Conservation (phyloP, 2,797 vertebrate species). For the Mormyrops attenuatus region DNA sequence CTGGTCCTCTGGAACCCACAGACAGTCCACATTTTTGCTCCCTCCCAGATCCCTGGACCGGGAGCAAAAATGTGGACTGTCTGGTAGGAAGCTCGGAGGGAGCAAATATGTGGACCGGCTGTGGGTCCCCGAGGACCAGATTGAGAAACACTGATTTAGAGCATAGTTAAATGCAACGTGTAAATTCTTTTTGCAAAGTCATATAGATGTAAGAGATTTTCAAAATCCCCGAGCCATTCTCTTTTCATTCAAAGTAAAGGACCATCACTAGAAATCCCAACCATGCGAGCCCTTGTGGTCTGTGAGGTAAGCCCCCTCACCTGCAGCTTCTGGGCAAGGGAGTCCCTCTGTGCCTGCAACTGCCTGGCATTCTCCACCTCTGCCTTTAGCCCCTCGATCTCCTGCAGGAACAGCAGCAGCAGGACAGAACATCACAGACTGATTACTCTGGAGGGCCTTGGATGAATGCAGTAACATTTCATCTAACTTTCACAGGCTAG, state of each 20-base stretch:
- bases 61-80: background rate
- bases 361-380: conserved; percentile 91
- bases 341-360: conserved; percentile 82
- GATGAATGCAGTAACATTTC: background rate
- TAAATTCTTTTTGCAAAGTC: background rate
- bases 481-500: background rate
- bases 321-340: conserved; percentile 4
- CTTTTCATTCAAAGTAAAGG: background rate
- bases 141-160: background rate
- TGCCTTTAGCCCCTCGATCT: conserved; percentile 93
- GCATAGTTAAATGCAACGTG: background rate
- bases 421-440: background rate
- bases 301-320: background rate
- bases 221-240: background rate
- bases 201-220: background rate
- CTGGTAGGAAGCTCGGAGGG: background rate
- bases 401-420: conserved; percentile 55
- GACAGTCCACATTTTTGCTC: background rate
- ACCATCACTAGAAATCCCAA: background rate
- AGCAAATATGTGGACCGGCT: background rate
- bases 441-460: background rate
- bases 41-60: background rate
- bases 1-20: background rate
- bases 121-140: background rate
- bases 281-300: background rate